A percentile compares a stretch with the other conserved stretches of the same genome.
Conservation (phyloP, 2,797 vertebrate genomes). For the Pelobates cultripes region DNA sequence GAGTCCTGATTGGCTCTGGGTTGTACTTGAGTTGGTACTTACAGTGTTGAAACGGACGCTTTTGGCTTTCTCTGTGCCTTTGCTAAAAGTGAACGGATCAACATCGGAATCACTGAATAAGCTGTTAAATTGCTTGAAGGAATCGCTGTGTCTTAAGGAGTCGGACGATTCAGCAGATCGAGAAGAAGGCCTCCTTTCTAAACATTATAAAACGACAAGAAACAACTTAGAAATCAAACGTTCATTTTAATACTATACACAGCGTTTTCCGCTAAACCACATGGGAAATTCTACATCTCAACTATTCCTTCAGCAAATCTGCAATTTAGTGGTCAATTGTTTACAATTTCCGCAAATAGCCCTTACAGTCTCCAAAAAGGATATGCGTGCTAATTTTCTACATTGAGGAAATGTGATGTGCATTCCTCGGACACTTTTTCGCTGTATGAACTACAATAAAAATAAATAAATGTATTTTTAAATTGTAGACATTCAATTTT, state of each 20-base stretch:
- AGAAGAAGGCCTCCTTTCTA: slow-evolving; percentile 90
- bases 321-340: no score
- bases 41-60: slow-evolving; percentile 99
- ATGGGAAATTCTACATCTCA: neutral
- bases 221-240: neutral
- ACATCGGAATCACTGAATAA: slow-evolving; percentile 84
- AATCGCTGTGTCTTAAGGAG: slow-evolving; percentile 89
- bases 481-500: no score
- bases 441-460: no score
- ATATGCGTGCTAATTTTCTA: no score
- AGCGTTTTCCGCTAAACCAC: neutral
- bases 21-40: slow-evolving; percentile 78
- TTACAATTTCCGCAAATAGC: no score
- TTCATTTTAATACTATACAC: neutral
- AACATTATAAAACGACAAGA: slow-evolving; percentile 40
- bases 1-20: slow-evolving; percentile 14
- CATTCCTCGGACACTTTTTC: no score
- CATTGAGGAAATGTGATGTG: no score
- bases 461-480: no score
- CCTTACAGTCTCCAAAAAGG: no score
- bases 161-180: slow-evolving; percentile 90
- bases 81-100: slow-evolving; percentile 89
- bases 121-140: slow-evolving; percentile 84
- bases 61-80: slow-evolving; percentile 84
- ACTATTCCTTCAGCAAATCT: no score